Evolutionary conservation across 2,113 vertebrate genomes (phyloP).

Genomic region (Gymnorhina tibicen): DNA sequence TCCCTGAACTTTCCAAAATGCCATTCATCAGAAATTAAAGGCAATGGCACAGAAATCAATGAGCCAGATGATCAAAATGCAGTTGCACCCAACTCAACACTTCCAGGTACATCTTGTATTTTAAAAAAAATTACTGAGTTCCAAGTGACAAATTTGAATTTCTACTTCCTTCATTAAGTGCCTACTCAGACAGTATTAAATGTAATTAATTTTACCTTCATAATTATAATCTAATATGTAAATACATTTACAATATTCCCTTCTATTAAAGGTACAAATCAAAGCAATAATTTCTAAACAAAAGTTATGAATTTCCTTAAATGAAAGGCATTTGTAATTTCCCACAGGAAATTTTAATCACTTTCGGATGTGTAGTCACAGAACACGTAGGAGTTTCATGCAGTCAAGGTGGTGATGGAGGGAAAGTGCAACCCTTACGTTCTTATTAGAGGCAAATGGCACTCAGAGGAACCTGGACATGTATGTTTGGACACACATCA

Average conservation of each 20-base stretch:
- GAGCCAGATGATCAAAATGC: background rate
- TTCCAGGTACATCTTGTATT: background rate
- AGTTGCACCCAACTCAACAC: background rate
- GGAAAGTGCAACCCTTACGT: background rate
- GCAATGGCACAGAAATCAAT: background rate
- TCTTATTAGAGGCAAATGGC: background rate
- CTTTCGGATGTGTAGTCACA: background rate
- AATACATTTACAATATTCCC: conserved; percentile 31
- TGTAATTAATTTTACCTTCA: conserved; percentile 49
- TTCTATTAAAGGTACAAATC: conserved; percentile 56
- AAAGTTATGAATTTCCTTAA: conserved; percentile 36
- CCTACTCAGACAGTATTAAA: conserved; percentile 14
- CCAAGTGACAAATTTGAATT: conserved; percentile 29
- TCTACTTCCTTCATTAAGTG: conserved; percentile 48
- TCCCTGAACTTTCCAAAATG: background rate
- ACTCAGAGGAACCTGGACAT: background rate
- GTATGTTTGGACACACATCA: background rate
- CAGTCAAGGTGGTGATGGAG: background rate
- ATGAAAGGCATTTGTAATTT: conserved; percentile 17
- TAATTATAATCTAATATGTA: conserved; percentile 63
- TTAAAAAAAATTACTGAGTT: background rate
- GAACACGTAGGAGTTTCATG: background rate
- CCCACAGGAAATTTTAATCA: conserved; percentile 37
- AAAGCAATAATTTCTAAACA: conserved; percentile 46
- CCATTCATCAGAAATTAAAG: background rate